Conservation (phyloP, 2,113 vertebrate species). For the Halcyon malimbica region DNA sequence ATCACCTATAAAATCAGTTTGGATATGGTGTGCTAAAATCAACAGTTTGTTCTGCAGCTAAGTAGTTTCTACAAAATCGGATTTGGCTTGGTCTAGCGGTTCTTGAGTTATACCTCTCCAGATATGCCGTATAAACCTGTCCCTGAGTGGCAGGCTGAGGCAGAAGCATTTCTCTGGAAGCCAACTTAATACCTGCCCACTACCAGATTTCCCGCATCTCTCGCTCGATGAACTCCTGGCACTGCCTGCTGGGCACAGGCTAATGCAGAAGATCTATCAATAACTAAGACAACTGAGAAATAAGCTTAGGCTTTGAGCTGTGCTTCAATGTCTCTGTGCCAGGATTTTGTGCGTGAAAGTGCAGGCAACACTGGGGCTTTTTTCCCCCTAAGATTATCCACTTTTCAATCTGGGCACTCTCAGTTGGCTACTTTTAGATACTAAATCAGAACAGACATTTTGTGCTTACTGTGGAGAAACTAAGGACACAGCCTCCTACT, state of each 20-base stretch:
- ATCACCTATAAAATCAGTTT: neutral
- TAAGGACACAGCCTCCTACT: neutral
- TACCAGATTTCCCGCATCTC: neutral
- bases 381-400: fast-evolving
- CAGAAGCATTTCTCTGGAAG: neutral
- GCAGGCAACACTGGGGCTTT: neutral
- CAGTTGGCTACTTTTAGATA: neutral
- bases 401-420: neutral
- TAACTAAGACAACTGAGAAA: neutral
- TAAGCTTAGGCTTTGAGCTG: neutral
- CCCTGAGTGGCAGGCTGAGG: neutral
- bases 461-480: neutral
- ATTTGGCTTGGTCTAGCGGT: neutral
- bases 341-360: neutral
- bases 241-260: neutral
- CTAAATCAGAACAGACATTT: neutral
- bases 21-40: neutral
- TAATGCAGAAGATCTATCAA: neutral
- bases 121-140: neutral
- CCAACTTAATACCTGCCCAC: neutral
- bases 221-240: neutral
- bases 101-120: neutral
- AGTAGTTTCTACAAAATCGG: neutral
- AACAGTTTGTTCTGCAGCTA: neutral
- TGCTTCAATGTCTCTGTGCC: neutral